Base-by-base conservation (phyloP, 92 coral and sea anemone species). In the Epizoanthus rinbou region DNA sequence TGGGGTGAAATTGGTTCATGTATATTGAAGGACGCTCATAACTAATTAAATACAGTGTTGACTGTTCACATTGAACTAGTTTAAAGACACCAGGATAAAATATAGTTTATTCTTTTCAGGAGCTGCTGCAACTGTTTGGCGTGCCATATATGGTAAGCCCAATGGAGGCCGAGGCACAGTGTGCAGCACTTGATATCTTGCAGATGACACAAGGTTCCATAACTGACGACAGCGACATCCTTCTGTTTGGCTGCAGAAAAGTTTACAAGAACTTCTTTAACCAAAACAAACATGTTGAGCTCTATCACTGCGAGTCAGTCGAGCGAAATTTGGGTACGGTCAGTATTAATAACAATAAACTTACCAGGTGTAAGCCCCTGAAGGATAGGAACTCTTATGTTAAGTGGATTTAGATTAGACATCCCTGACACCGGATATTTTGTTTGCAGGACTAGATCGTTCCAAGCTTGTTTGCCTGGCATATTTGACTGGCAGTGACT, bases 161-260 rank as follows among this genome's bases (percentile, higher is more conserved):
- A 0, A 94, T 96, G 99, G 99, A 96, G 58, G 99, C 99, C 2
- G 99, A 96, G 76, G 99, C 99, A 0, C 99, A 96, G 85, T 96
- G 99, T 47, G 98, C 99, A 0, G 76, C 86, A 28, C 76, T 96
- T 14, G 95, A 96, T 85, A 35, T 78, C 7, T 82, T 90, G 33
- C 83, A 73, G 0, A 88, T 91, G 75, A 94, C 97, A 8, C 91
- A 92, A 35, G 99, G 99, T 13, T 94, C 98, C 13, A 94, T 96
- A 35, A 96, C 99, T 17, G 98, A 96, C 43, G 99, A 96, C 85
- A 96, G 99, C 43, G 99, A 96, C 76, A 87, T 96, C 1, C 90
- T 96, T 85, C 75, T 96, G 86, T 96, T 96, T 85, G 99, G 99
- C 64, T 94, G 97, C 64, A 87, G 87, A 11, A 84, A 84, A 41